Conservation (phyloP, 2,888 invertebrate species). For the Sminthurinus aureus region DNA sequence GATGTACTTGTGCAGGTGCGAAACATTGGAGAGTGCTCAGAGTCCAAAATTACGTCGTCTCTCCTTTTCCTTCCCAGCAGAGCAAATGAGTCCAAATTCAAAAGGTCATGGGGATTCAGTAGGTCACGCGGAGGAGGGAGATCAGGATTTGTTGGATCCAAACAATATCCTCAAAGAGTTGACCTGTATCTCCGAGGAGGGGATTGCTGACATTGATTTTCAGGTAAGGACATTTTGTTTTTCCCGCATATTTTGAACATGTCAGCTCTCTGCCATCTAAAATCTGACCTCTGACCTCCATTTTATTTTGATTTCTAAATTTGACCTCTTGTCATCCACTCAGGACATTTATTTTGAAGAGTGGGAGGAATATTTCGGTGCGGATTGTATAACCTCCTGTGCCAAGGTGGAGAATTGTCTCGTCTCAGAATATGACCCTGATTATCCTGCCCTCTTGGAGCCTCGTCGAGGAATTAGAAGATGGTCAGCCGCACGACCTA, state of each 20-base stretch:
- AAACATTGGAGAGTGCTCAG: slow-evolving; percentile 65
- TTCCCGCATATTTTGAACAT: background rate
- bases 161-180: slow-evolving; percentile 67
- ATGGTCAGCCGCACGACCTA: slow-evolving; percentile 74
- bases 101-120: slow-evolving; percentile 46
- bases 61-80: slow-evolving; percentile 56
- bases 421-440: slow-evolving; percentile 65
- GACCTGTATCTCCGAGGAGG: slow-evolving; percentile 85
- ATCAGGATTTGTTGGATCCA: slow-evolving; percentile 46
- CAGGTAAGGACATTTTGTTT: too few species aligned
- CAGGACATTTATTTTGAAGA: slow-evolving; percentile 59
- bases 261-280: background rate
- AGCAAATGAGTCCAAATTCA: slow-evolving; percentile 54
- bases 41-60: slow-evolving; percentile 67
- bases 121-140: background rate
- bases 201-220: slow-evolving; percentile 82
- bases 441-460: slow-evolving; percentile 64
- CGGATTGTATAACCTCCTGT: slow-evolving; percentile 74
- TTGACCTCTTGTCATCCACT: slow-evolving; percentile 28
- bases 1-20: slow-evolving; percentile 47
- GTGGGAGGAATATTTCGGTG: slow-evolving; percentile 58
- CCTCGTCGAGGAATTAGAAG: slow-evolving; percentile 69
- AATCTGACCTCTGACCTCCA: background rate
- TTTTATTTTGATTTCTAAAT: background rate
- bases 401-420: slow-evolving; percentile 70